A percentile compares a stretch with the other conserved stretches of the same genome.
These are phyloP conservation scores for Himantopus leucocephalus DNA, from an alignment of 2,113 vertebrate genomes.

Conservation along the genomic window DNA sequence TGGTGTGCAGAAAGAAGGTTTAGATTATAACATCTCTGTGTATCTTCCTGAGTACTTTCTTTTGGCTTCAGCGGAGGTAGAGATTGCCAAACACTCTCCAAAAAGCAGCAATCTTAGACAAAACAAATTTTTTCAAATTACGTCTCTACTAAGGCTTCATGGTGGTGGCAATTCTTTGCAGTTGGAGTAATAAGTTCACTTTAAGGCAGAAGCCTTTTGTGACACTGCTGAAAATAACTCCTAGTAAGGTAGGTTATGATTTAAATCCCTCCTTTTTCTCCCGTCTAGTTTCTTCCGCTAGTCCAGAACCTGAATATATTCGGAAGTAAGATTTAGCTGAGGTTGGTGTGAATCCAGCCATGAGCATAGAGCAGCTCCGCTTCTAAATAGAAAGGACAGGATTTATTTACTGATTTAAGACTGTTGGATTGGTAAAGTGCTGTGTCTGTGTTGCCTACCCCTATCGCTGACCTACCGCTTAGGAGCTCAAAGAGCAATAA, in stretches of 20 bases:
- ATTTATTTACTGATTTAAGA: background rate
- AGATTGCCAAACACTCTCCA: background rate
- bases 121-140: background rate
- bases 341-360: background rate
- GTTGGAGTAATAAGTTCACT: background rate
- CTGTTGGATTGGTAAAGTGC: background rate
- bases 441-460: background rate
- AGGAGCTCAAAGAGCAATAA: background rate
- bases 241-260: background rate
- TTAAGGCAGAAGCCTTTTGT: background rate
- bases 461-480: background rate
- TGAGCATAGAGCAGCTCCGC: background rate
- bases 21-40: background rate
- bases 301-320: background rate
- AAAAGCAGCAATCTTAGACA: background rate
- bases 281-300: background rate
- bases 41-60: background rate
- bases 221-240: background rate
- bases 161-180: background rate
- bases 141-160: background rate
- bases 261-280: background rate
- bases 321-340: background rate
- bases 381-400: background rate
- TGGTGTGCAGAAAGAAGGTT: background rate
- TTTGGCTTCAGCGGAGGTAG: background rate